Base-by-base conservation (phyloP, 2,888 invertebrate genomes). In the Caenorhabditis macrosperma region DNA sequence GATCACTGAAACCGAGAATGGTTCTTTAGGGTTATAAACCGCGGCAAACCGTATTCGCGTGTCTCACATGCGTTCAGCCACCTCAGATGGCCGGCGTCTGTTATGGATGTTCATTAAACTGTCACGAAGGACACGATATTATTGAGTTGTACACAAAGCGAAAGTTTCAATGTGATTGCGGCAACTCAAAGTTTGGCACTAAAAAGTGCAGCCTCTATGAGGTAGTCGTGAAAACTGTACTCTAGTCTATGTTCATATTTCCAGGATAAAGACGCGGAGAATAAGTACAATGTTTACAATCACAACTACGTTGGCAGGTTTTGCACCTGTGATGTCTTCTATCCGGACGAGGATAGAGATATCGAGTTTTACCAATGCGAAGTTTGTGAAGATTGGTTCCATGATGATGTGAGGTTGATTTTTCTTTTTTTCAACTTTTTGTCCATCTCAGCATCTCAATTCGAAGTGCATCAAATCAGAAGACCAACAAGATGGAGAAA, bases 311-410 rank as follows among this genome's bases (percentile, higher is more conserved):
- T 93, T 88, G 98, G 97, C 0, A 90, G 94, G 1, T 99, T 98
- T 91, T 99, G 99, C 91, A 94, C 92, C 12, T 99, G 99, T 91
- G 92, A 94, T 46, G 93, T 96, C 67, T 97, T 97, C 0, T 99
- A 97, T 92, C 98, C 98, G 12, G 97, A 98, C 92, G 94, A 95
- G 0, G 96, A 96, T 10, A 90, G 46, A 5, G 84, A 55, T 2
- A 94, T 94, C 66, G 96, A 96, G 92, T 98, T 98, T 97, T 94
- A 97, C 59, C 98, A 99, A 91, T 99, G 99, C 90, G 93, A 95
- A 52, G 92, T 97, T 66, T 99, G 99, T 91, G 99, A 99, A 91
- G 98, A 99, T 91, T 99, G 99, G 99, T 95, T 94, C 88, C 99
- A 99, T 92, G 93, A 94, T 28, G 92, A 93, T 91, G 94, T 94